Percentiles rank a stretch among this genome's conserved stretches.
These are phyloP conservation scores for Parascotia fuliginaria DNA, from an alignment of 2,888 invertebrate species.

Conservation along the genomic window DNA sequence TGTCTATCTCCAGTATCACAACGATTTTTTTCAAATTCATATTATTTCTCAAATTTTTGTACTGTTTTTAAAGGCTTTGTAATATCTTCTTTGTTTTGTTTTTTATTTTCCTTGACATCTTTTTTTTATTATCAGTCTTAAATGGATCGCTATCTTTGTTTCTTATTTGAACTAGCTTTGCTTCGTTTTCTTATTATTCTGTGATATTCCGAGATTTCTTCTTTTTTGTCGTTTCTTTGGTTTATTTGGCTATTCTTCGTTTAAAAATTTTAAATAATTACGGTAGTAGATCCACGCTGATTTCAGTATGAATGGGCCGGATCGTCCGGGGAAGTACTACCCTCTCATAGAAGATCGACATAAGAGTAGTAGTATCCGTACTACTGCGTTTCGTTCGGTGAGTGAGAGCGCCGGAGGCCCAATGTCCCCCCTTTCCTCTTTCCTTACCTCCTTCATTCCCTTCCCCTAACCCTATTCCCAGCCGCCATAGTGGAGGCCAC, in stretches of 20 bases:
- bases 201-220: background rate
- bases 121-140: background rate
- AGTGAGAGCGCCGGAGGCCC: no score
- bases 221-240: background rate
- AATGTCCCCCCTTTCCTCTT: no score
- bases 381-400: no score
- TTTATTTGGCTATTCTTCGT: background rate
- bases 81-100: background rate
- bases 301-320: no score
- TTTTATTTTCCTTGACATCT: background rate
- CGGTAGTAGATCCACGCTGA: no score
- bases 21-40: background rate
- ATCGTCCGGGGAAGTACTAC: no score
- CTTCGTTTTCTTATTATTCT: background rate
- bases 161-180: background rate
- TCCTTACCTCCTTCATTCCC: no score
- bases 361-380: no score
- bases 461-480: no score
- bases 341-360: no score
- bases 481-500: no score
- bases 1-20: background rate
- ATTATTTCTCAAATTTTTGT: background rate
- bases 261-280: constrained; percentile 1
- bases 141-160: background rate
- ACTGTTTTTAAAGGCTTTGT: background rate